These are phyloP conservation scores for Sebastes hubbsi DNA, from an alignment of 2,797 vertebrate genomes.

Conservation along the genomic window DNA sequence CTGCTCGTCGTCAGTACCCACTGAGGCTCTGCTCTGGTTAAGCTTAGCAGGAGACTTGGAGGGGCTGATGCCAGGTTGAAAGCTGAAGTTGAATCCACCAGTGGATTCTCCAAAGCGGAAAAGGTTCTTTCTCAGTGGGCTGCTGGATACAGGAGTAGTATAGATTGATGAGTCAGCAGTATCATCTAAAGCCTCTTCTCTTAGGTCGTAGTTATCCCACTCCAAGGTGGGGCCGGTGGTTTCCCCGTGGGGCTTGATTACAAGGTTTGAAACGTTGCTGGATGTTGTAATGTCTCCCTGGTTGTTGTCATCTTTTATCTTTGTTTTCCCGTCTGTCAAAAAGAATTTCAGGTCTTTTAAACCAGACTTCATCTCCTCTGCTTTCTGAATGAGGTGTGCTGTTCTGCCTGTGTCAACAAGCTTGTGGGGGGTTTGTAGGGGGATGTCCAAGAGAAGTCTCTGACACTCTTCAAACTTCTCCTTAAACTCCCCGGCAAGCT, in stretches of 20 bases:
- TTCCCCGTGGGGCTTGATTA: slow-evolving; percentile 84
- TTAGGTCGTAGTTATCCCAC: slow-evolving; percentile 95
- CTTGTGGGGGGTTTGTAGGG: slow-evolving; percentile 97
- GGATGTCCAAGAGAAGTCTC: slow-evolving; percentile 93
- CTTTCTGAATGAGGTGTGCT: slow-evolving; percentile 95
- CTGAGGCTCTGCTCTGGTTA: slow-evolving; percentile 91
- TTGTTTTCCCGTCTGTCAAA: slow-evolving; percentile 91
- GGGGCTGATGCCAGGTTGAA: slow-evolving; percentile 94
- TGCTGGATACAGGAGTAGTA: slow-evolving; percentile 88
- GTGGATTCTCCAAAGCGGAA: slow-evolving; percentile 97
- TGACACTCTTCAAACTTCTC: slow-evolving; percentile 97
- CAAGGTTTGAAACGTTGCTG: slow-evolving; percentile 69
- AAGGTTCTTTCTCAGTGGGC: slow-evolving; percentile 90
- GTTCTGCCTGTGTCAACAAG: slow-evolving; percentile 93
- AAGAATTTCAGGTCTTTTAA: slow-evolving; percentile 95
- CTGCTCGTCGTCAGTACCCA: slow-evolving; percentile 93
- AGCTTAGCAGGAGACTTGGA: slow-evolving; percentile 93
- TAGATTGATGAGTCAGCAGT: slow-evolving; percentile 88
- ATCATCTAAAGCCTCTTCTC: slow-evolving; percentile 88
- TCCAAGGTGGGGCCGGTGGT: slow-evolving; percentile 88
- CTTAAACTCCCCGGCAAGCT: slow-evolving; percentile 95
- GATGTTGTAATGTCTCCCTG: slow-evolving; percentile 52
- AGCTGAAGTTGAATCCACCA: slow-evolving; percentile 94
- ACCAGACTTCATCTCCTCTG: slow-evolving; percentile 97
- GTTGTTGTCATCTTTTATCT: slow-evolving; percentile 85